Conservation (phyloP, 2,888 invertebrate species). For the Lycophotia porphyrea region DNA sequence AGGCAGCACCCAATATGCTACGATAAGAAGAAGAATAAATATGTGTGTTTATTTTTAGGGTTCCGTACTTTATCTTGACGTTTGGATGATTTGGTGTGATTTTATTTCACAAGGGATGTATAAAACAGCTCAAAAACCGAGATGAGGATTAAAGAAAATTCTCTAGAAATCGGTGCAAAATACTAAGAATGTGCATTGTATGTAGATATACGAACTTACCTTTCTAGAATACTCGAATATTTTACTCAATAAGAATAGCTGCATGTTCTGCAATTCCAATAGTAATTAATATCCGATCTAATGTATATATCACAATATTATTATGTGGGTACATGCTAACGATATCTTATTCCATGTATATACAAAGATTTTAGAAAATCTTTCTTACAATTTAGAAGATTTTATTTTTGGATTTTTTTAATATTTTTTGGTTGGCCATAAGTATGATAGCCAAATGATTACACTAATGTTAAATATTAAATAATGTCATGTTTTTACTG, state of each 20-base stretch:
- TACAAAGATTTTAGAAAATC: conserved; percentile 13
- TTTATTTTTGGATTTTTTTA: conserved; percentile 38
- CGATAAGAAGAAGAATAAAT: not conserved
- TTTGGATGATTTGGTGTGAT: too few species aligned
- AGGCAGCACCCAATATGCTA: too few species aligned
- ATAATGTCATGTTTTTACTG: not conserved
- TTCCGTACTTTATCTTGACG: not conserved
- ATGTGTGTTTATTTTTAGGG: not conserved
- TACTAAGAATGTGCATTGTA: not conserved
- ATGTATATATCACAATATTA: conserved; percentile 62
- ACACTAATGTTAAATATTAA: not conserved
- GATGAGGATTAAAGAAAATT: not conserved
- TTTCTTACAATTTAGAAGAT: not conserved
- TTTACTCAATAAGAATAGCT: conserved; percentile 16
- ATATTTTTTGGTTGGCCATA: conserved; percentile 6
- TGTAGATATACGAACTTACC: conserved; percentile 1
- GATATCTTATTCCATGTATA: conserved; percentile 12
- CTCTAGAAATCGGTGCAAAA: not conserved
- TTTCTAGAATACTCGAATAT: conserved; percentile 7
- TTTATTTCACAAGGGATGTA: not conserved
- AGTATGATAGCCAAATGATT: conserved; percentile 11
- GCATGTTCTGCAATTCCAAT: conserved; percentile 15
- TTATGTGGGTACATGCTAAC: conserved; percentile 58
- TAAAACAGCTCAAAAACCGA: not conserved
- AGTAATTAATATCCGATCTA: conserved; percentile 31